These are phyloP conservation scores for Macrotis lagotis DNA, from an alignment of 2,113 vertebrate species.

Conservation along the genomic window DNA sequence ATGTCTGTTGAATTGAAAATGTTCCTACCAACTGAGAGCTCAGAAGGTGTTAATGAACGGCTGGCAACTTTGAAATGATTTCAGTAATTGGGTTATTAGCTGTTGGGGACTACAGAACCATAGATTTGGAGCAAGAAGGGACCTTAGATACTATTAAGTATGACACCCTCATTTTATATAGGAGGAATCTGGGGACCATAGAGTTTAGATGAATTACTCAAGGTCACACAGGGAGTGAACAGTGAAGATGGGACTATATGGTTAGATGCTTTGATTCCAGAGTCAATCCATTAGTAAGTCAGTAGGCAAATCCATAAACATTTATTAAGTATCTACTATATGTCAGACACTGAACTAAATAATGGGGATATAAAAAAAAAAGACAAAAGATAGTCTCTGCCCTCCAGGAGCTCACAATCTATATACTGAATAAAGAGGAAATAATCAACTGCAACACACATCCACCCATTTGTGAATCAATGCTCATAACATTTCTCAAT, in stretches of 20 bases:
- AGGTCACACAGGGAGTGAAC: background rate
- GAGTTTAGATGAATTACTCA: background rate
- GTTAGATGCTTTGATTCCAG: background rate
- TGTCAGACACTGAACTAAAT: background rate
- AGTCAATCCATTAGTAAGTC: background rate
- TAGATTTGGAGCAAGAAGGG: background rate
- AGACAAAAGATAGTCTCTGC: too few species aligned
- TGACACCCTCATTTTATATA: background rate
- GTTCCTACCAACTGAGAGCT: background rate
- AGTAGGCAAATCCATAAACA: background rate
- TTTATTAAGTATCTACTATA: background rate
- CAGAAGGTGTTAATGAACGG: background rate
- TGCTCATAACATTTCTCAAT: background rate
- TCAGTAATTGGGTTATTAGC: background rate
- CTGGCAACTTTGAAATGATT: background rate
- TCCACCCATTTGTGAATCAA: background rate
- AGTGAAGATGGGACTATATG: background rate
- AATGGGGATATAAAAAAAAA: background rate
- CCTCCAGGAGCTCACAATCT: too few species aligned
- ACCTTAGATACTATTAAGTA: background rate
- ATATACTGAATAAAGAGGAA: background rate
- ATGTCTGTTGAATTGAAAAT: background rate
- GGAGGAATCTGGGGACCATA: background rate
- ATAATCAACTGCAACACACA: background rate
- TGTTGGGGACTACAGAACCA: background rate